phyloP scores from a whole-genome alignment of 2,113 vertebrate species.

The Boulengerochromis microlepis region DNA sequence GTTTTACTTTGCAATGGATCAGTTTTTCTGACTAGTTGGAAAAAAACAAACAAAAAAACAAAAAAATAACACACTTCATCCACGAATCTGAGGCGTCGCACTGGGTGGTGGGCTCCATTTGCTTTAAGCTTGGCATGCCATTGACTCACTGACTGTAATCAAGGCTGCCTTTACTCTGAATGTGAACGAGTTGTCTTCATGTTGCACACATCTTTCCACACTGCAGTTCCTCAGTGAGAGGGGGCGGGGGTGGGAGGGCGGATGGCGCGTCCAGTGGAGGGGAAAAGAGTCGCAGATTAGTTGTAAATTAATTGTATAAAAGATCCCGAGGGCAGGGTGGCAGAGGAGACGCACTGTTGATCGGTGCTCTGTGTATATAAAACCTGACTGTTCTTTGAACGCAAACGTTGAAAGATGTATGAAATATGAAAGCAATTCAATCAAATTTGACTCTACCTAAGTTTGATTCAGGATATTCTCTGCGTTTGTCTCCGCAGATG shows the following conservation, averaged over 20 bases:
- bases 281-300: slow-evolving; percentile 68
- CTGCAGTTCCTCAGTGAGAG: slow-evolving; percentile 43
- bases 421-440: slow-evolving; percentile 93
- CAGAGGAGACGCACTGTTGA: slow-evolving; percentile 85
- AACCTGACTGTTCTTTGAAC: slow-evolving; percentile 73
- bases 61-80: slow-evolving; percentile 77
- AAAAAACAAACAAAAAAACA: background rate
- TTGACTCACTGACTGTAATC: slow-evolving; percentile 88
- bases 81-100: slow-evolving; percentile 79
- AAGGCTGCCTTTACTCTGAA: slow-evolving; percentile 95
- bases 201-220: slow-evolving; percentile 87
- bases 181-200: slow-evolving; percentile 98
- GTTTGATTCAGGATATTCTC: slow-evolving; percentile 89
- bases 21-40: slow-evolving; percentile 74
- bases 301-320: slow-evolving; percentile 76
- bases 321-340: slow-evolving; percentile 65
- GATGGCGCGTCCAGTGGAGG: slow-evolving; percentile 4
- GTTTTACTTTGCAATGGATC: slow-evolving; percentile 80
- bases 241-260: background rate
- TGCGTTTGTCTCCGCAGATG: slow-evolving; percentile 94
- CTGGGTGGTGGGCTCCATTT: slow-evolving; percentile 77
- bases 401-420: slow-evolving; percentile 80
- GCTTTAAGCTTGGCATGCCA: slow-evolving; percentile 97
- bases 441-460: slow-evolving; percentile 78
- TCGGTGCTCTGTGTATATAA: slow-evolving; percentile 92